Percentiles rank a stretch among this genome's conserved stretches.
These are phyloP conservation scores for Drosophila setifemur DNA, from an alignment of 1,140 invertebrate species.

Conservation along the genomic window DNA sequence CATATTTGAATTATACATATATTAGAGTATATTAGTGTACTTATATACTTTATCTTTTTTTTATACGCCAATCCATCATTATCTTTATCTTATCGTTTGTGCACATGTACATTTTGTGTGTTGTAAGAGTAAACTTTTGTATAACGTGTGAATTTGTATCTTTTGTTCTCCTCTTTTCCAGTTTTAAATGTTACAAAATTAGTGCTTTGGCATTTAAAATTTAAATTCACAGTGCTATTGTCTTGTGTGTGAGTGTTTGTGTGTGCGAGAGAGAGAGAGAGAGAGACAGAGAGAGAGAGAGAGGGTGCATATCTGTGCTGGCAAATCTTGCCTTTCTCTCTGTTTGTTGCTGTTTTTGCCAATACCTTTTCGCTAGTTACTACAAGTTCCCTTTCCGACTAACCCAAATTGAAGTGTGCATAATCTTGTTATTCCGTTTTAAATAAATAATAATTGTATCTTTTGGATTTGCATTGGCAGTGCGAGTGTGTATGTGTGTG, in stretches of 20 bases:
- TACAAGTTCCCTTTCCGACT: neutral
- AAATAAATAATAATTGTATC: too few relatives aligned
- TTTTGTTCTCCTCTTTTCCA: neutral
- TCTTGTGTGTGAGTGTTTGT: neutral
- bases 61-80: too few relatives aligned
- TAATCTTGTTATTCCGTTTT: too few relatives aligned
- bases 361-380: conserved; percentile 14
- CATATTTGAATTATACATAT: too few relatives aligned
- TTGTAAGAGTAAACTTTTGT: neutral
- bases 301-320: too few relatives aligned
- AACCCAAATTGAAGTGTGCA: too few relatives aligned
- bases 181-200: neutral
- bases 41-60: too few relatives aligned
- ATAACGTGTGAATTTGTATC: neutral
- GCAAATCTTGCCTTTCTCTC: conserved; percentile 3
- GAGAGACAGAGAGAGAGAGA: too few relatives aligned
- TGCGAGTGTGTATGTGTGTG: neutral
- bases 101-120: neutral
- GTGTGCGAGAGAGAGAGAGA: too few relatives aligned
- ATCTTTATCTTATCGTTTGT: neutral
- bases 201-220: neutral
- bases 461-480: too few relatives aligned
- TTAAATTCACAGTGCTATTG: neutral
- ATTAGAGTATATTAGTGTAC: too few relatives aligned
- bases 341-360: conserved; percentile 3